Evolutionary conservation across 1,140 invertebrate species (phyloP), one percentile per base, ranked within the genome.

Genomic region (Centruroides sculpturatus): DNA sequence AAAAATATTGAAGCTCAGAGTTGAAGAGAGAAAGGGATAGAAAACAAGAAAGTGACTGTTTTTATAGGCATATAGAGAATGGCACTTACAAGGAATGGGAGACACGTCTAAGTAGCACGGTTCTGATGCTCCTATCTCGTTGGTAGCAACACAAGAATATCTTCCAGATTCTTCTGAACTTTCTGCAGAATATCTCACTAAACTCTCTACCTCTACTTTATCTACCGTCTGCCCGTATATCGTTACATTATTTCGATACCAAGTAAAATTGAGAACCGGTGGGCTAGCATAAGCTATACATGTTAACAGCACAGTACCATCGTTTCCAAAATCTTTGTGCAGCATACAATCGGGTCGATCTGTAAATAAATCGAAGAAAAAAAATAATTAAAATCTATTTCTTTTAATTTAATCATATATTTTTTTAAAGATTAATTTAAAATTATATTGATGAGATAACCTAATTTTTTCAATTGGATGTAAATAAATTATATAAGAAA

Each of bases 261-360:
- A 93, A 35, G 78, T 80, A 75, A 92, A 93, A 57, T 82, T 79
- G 35, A 88, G 85, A 68, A 87, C 81, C 57, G 78, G 72, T 1
- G 91, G 90, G 76, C 91, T 91, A 36, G 87, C 87, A 47, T 79
- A 75, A 3, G 85, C 87, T 36, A 83, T 83, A 71, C 90, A 94
- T 11, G 87, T 81, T 35, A 93, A 75, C 52, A 87, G 82, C 70
- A 86, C 81, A 49, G 59, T 59, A 9, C 67, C 61, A 23, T 63
- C 59, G 13, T 54, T 53, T 3, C 85, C 85, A 57, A 88, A 80
- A 70, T 85, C 82, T 50, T 79, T 80, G 63, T 83, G 80, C 61
- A 84, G 81, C 64, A 91, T 80, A 72, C 89, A 94, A 69, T 89
- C 84, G 3, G 90, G 90, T 68, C 85, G 83, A 78, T 84, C 89